Percentiles rank a stretch among this genome's conserved stretches.
Conservation (phyloP, 37 sponge, comb jelly and placozoan species). For the Tethya wilhelma region DNA sequence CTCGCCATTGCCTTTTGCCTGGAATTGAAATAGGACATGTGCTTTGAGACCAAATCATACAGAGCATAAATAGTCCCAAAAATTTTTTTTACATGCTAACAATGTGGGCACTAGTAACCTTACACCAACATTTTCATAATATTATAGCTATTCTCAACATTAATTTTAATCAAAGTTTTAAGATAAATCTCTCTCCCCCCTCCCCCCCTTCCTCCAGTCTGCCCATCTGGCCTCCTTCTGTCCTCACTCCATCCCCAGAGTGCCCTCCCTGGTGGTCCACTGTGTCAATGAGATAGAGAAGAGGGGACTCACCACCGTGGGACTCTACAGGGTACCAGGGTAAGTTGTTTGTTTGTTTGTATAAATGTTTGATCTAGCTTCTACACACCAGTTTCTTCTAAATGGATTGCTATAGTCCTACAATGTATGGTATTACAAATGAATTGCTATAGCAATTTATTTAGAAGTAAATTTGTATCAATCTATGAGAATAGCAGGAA, state of each 20-base stretch:
- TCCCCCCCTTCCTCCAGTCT: too few species aligned
- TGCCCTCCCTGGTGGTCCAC: conserved; percentile 85
- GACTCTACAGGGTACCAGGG: conserved; percentile 91
- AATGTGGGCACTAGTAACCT: too few species aligned
- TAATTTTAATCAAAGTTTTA: too few species aligned
- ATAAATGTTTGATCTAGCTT: neutral
- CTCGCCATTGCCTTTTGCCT: too few species aligned
- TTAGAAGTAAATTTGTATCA: neutral
- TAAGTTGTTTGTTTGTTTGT: conserved; percentile 31
- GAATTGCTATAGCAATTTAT: neutral
- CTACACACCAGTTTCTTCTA: neutral
- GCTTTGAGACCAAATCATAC: too few species aligned
- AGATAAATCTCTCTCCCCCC: neutral
- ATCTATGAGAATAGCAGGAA: too few species aligned
- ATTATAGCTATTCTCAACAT: too few species aligned
- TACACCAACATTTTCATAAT: too few species aligned
- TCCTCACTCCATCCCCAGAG: conserved; percentile 78
- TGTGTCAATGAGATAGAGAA: conserved; percentile 90
- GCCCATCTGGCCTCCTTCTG: conserved; percentile 78
- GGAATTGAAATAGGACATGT: neutral
- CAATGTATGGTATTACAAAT: neutral
- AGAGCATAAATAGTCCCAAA: too few species aligned
- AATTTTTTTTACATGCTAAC: too few species aligned
- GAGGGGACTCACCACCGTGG: conserved; percentile 83
- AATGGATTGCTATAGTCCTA: neutral